Evolutionary conservation across 2,113 vertebrate species (phyloP).

Genomic region (Notarius lentiginosus): DNA sequence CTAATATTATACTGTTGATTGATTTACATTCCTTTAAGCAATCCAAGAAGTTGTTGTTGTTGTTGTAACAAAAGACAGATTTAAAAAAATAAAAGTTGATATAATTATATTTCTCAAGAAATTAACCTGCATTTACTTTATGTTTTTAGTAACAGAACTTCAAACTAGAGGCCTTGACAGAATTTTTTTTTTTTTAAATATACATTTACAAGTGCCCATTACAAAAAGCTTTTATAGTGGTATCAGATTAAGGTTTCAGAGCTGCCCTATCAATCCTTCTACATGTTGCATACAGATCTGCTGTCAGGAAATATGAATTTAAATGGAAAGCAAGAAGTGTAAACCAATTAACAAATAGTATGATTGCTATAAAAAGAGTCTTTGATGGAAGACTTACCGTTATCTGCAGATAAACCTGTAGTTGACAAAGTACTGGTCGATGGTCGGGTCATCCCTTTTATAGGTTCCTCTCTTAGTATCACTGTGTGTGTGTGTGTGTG

Average conservation of each 20-base stretch:
- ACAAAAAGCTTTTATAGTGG: not conserved
- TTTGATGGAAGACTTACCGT: constrained; percentile 38
- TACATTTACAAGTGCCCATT: not conserved
- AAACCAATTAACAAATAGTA: not conserved
- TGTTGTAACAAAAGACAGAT: too few relatives aligned
- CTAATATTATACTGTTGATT: not conserved
- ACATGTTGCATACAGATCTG: not conserved
- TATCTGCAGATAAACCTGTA: constrained; percentile 13
- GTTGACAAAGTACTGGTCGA: constrained; percentile 30
- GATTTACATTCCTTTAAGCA: not conserved
- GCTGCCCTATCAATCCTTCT: not conserved
- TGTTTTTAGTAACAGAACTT: not conserved
- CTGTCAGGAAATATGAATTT: not conserved
- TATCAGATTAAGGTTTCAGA: not conserved
- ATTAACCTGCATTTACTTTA: not conserved
- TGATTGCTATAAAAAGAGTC: not conserved
- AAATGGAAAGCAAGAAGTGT: not conserved
- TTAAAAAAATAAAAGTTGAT: not conserved
- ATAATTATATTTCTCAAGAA: not conserved
- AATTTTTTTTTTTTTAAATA: not conserved
- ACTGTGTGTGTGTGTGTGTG: not conserved
- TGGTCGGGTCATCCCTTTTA: constrained; percentile 47
- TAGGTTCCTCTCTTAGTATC: constrained; percentile 11
- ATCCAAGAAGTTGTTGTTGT: not conserved
- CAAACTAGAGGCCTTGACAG: not conserved